Evolutionary conservation across 1,140 invertebrate species (phyloP), one percentile per base, ranked within the genome.

Genomic region (Sipha flava): DNA sequence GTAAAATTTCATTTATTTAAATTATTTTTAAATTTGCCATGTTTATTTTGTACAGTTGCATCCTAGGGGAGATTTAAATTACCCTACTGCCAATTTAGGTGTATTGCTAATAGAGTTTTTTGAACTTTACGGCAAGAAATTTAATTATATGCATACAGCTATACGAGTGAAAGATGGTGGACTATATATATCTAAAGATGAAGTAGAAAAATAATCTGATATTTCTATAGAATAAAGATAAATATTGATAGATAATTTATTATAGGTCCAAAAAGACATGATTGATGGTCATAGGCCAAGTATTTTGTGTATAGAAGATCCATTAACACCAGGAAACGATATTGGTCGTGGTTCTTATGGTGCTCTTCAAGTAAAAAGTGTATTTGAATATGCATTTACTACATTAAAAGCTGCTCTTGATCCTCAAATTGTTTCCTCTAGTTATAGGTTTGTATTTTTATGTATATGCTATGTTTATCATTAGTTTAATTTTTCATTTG

Each of bases 321-420:
- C 97, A n/a, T 87, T 99, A 23, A 95, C 94, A 81, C 91, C 94
- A 18, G 93, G 93, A 84, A 98, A 98, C 86, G 95, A 98, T 85
- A 97, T 98, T 85, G 97, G 96, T n/a, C 90, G 95, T 81, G 96
- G 95, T 86, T 98, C 95, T 83, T 98, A 98, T 85, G 96, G 95
- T 81, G 90, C 90, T 47, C 85, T 91, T 79, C 85, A 87, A 80
- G 96, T 98, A 29, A 96, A 95, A 86, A 90, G 93, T 85, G 94
- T 96, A 72, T 99, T 98, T 87, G 95, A 97, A 86, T 96, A 95
- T 88, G 96, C 96, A 79, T 98, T 95, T 86, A 90, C 92, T 82
- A 90, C 92, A 81, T 88, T 98, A 79, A 90, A 91, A 82, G 91
- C 94, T 86, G 94, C 93, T 72, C 91, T 95, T 75, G 91, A 89